Evolutionary conservation across 2,797 vertebrate genomes (phyloP), one percentile per base, ranked within the genome.

Genomic region (Chiroxiphia lanceolata): DNA sequence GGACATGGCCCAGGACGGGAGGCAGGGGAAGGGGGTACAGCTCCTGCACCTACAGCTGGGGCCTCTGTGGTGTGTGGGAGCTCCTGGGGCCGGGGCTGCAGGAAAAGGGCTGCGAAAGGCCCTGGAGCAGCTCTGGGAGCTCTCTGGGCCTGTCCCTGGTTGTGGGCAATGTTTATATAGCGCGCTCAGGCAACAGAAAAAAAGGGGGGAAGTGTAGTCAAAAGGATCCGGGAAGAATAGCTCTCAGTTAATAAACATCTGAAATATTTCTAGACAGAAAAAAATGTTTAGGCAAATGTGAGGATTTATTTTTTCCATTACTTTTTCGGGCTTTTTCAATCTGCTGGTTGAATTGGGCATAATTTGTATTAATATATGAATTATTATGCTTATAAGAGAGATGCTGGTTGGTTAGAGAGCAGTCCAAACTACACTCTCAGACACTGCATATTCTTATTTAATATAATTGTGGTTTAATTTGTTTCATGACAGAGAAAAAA

Each of bases 11-110:
- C 0, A 57, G 81, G 70, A 33, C 33, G 36, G 80, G 54, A 47
- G 70, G n/a, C 64, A 72, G 60, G 50, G 36, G 31, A 84, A 36
- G 54, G 65, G 65, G 31, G 20, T 57, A 15, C 33, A n/a, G 51
- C 34, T 38, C 25, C 75, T 59, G 48, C 33, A 10, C 15, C 31
- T 67, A 3, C 29, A 74, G 29, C 68, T 36, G 63, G 25, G 50
- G 3, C 51, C 50, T 53, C 59, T 0, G 0, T 3, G 27, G 17
- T 6, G 15, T 21, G 22, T 1, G 1, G 33, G 19, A 47, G 45
- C 60, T 63, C 45, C 20, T 17, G 42, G 29, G n/a, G 13, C 16
- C 40, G 44, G 25, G 27, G 48, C 54, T 64, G 31, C 54, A 64
- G 50, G 40, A 64, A 14, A 23, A 16, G 26, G 33, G 11, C 36